phyloP scores from a whole-genome alignment of 2,797 vertebrate species.

The Typhlichthys eigenmanni region DNA sequence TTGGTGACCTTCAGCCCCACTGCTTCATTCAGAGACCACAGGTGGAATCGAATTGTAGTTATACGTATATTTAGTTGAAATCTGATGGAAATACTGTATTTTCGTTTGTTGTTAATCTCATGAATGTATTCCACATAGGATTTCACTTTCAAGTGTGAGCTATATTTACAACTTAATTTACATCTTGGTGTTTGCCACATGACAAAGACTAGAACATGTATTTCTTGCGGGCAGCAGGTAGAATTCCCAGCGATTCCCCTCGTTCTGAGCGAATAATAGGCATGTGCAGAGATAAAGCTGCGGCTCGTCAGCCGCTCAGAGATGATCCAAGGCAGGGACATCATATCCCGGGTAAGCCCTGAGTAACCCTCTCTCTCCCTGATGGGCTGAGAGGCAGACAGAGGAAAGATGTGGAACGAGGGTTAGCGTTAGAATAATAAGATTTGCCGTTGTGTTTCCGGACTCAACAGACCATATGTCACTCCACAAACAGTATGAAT shows the following conservation, averaged over 20 bases:
- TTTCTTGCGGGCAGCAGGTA: conserved; percentile 21
- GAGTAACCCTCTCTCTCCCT: conserved; percentile 42
- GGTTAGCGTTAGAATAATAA: conserved; percentile 53
- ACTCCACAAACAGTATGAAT: conserved; percentile 10
- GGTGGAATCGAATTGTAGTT: too few relatives aligned
- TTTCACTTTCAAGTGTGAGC: too few relatives aligned
- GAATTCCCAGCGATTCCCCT: conserved; percentile 58
- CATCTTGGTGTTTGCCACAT: too few relatives aligned
- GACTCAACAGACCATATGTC: conserved; percentile 30
- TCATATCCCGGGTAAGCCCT: conserved; percentile 71
- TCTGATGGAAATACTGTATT: too few relatives aligned
- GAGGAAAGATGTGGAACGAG: conserved; percentile 45
- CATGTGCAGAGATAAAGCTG: conserved; percentile 63
- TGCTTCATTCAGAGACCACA: too few relatives aligned
- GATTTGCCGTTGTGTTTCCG: not conserved
- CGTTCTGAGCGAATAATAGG: conserved; percentile 57
- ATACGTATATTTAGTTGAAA: too few relatives aligned
- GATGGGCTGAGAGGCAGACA: conserved; percentile 42
- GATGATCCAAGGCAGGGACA: conserved; percentile 73
- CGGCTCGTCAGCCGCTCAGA: conserved; percentile 68
- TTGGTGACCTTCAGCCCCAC: too few relatives aligned
- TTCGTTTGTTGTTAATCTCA: too few relatives aligned
- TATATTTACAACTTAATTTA: too few relatives aligned
- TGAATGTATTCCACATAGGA: too few relatives aligned
- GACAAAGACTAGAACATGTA: not conserved